Evolutionary conservation across 2,797 vertebrate genomes (phyloP), one percentile per base, ranked within the genome.

Genomic region (Chrysocyon brachyurus): DNA sequence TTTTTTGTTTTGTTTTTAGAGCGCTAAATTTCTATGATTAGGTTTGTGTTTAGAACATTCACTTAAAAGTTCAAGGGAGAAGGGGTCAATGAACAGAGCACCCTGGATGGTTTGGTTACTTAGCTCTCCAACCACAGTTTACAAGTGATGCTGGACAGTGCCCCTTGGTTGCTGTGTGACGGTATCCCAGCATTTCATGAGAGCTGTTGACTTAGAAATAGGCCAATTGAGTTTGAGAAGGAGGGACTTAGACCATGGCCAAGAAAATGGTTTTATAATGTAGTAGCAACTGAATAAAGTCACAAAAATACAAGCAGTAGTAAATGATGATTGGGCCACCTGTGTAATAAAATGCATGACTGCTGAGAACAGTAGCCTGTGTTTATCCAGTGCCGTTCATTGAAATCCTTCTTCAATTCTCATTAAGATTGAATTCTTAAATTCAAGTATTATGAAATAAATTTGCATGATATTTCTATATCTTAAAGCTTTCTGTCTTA

Each of bases 401-500:
- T 81, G 66, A 82, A 96, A 40, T n/a, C 10, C 33, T 31, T 46
- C 54, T 28, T 81, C 26, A 22, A 4, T 87, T 94, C 91, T 90
- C 31, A 57, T 61, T 73, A 87, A 70, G 22, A n/a, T 7, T 83
- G 68, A 73, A 19, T 95, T 77, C 95, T 57, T 68, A 8, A 28
- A 64, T 61, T 70, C 4, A 89, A 82, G 4, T 83, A 79, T 66
- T 57, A 52, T 64, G 21, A 59, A 90, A n/a, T 49, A 15, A 70
- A 68, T 83, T 66, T 79, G 24, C 14, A 59, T 75, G 24, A 3
- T 61, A 1, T 56, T 15, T 96, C 64, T 88, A 31, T 12, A 61
- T 92, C 59, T 92, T 95, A 89, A 97, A 94, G 12, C 14, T 19
- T 89, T 94, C 93, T 88, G 17, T 57, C 63, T 97, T 96, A 22